Percentiles rank a stretch among this genome's conserved stretches.
phyloP scores from a whole-genome alignment of 1,140 invertebrate genomes.

The Gryon sp. region DNA sequence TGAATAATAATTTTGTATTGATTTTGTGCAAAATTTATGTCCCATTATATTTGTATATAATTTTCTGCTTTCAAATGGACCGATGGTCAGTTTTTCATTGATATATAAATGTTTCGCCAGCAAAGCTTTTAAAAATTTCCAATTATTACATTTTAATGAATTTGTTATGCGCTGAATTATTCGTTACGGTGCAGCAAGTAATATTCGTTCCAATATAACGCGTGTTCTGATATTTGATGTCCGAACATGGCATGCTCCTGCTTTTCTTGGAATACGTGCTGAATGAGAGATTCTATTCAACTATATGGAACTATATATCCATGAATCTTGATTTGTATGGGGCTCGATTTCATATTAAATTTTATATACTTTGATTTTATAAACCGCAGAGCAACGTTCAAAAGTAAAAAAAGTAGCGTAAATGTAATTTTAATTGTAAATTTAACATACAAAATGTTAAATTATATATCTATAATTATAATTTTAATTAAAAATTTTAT shows the following conservation, averaged over 20 bases:
- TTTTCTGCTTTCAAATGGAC: neutral
- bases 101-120: conserved; percentile 17
- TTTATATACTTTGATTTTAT: conserved; percentile 13
- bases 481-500: too few relatives aligned
- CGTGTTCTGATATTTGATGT: conserved; percentile 39
- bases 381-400: neutral
- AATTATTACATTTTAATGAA: conserved; percentile 55
- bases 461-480: too few relatives aligned
- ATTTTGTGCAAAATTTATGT: too few relatives aligned
- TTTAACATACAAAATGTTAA: too few relatives aligned
- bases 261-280: conserved; percentile 35
- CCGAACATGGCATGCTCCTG: conserved; percentile 5
- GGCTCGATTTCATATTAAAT: conserved; percentile 21
- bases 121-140: conserved; percentile 33
- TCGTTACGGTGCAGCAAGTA: conserved; percentile 43
- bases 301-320: neutral
- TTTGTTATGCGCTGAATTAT: conserved; percentile 39
- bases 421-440: too few relatives aligned
- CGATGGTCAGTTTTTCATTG: conserved; percentile 24
- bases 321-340: conserved; percentile 11
- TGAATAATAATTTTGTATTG: too few relatives aligned
- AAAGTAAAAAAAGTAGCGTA: too few relatives aligned
- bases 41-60: too few relatives aligned
- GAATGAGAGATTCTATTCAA: conserved; percentile 32
- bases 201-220: conserved; percentile 20